Evolutionary conservation across 2,797 vertebrate genomes (phyloP), one percentile per base, ranked within the genome.

Genomic region (Sphenodon punctatus): DNA sequence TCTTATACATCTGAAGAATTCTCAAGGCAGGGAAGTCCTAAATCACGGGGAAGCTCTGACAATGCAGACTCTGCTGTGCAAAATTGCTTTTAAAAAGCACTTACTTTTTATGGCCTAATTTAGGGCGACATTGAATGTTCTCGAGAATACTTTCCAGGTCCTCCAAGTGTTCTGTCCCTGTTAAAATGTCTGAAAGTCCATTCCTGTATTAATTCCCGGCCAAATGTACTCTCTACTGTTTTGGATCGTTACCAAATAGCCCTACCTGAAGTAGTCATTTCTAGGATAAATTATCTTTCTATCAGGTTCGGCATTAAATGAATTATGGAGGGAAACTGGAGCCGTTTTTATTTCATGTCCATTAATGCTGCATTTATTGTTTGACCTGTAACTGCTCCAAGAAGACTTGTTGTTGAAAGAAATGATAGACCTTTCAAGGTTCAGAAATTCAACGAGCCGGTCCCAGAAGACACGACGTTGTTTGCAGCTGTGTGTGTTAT

Each of bases 71-170:
- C 84, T 61, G 38, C 84, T 41, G 84, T 67, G 78, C 72, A 90
- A 86, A 93, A 87, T 12, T 77, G 90, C 91, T 88, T 93, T 94
- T 93, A 91, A 94, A 95, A 94, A 95, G 91, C 92, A 89, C 88
- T 95, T 94, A 81, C 78, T 83, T 92, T 95, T 95, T 93, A 93
- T 88, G 78, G 88, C 85, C 90, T 95, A 88, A 95, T 95, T 95
- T 90, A 83, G 78, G 84, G 78, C 39, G 76, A 91, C 86, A 88
- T 79, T 87, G 90, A 93, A 71, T 30, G 71, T 85, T 90, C 88
- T 84, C 42, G 49, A 89, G 88, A 80, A 93, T 74, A 80, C 80
- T 77, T 85, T 77, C 59, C 55, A 48, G 74, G 56, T 81, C 48
- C 80, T 90, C 41, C 75, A 34, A 80, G 69, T 80, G 43, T 49